phyloP scores from a whole-genome alignment of 2,888 invertebrate genomes.

The Candidula unifasciata region DNA sequence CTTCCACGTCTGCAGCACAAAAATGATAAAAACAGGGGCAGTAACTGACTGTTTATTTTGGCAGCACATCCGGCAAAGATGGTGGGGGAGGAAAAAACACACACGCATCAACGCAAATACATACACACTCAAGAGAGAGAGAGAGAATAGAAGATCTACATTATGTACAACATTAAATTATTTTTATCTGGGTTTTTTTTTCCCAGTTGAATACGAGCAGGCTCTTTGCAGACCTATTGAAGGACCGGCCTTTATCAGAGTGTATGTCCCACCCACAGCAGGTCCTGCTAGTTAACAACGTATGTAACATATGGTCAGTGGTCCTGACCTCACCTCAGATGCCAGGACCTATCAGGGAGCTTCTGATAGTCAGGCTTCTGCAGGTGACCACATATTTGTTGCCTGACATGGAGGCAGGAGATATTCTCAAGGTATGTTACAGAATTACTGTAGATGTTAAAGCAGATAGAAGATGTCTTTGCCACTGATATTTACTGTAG shows the following conservation, averaged over 20 bases:
- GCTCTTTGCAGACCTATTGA: slow-evolving; percentile 50
- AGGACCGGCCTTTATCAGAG: slow-evolving; percentile 5
- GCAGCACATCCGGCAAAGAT: too few relatives aligned
- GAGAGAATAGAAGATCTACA: too few relatives aligned
- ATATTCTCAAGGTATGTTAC: slow-evolving; percentile 59
- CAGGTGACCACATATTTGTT: slow-evolving; percentile 55
- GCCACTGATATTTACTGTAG: too few relatives aligned
- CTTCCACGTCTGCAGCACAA: too few relatives aligned
- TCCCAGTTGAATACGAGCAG: slow-evolving; percentile 53
- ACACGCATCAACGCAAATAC: too few relatives aligned
- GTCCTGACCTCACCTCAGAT: not conserved
- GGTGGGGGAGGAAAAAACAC: too few relatives aligned
- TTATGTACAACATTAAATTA: too few relatives aligned
- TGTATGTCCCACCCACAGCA: slow-evolving; percentile 46
- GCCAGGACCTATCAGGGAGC: not conserved
- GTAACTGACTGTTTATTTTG: too few relatives aligned
- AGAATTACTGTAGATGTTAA: too few relatives aligned
- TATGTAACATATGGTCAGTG: slow-evolving; percentile 51
- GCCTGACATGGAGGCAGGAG: slow-evolving; percentile 54
- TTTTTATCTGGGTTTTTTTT: slow-evolving; percentile 3
- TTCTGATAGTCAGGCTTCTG: slow-evolving; percentile 44
- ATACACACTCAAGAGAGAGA: too few relatives aligned
- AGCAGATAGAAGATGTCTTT: too few relatives aligned
- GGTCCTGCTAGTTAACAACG: slow-evolving; percentile 41
- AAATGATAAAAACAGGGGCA: too few relatives aligned